Conservation (phyloP, 1,140 invertebrate genomes). For the Eurosta solidaginis region DNA sequence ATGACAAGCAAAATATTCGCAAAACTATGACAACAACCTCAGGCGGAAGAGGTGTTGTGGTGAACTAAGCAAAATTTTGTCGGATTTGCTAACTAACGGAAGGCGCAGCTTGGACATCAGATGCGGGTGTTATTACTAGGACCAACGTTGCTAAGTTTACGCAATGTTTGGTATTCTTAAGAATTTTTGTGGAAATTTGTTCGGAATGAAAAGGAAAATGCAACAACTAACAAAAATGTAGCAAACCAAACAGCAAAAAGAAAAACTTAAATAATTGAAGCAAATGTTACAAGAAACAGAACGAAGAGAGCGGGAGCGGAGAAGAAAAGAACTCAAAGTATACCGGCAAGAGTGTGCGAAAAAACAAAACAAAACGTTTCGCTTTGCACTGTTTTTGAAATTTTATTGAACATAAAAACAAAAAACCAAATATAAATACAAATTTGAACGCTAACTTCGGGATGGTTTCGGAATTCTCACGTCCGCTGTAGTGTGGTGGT, state of each 20-base stretch:
- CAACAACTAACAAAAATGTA: neutral
- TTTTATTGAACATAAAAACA: too few relatives aligned
- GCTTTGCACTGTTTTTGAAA: too few relatives aligned
- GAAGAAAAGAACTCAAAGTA: too few relatives aligned
- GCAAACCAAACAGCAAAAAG: neutral
- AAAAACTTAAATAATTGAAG: neutral
- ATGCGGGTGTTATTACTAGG: neutral
- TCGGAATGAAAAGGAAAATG: neutral
- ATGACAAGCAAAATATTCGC: slow-evolving; percentile 23
- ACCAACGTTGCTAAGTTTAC: too few relatives aligned
- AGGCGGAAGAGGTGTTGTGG: neutral
- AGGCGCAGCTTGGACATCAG: neutral
- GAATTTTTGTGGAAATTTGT: neutral
- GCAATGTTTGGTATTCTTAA: neutral
- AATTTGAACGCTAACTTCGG: too few relatives aligned
- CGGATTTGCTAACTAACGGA: neutral
- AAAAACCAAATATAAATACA: too few relatives aligned
- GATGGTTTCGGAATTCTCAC: too few relatives aligned
- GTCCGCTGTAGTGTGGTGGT: too few relatives aligned
- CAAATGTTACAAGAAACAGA: too few relatives aligned
- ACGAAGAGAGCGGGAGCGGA: too few relatives aligned
- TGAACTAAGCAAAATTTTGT: slow-evolving; percentile 25
- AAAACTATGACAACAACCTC: neutral
- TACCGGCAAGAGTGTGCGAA: too few relatives aligned
- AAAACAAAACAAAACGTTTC: too few relatives aligned